Conservation (phyloP, 2,113 vertebrate genomes). For the Pholis gunnellus region DNA sequence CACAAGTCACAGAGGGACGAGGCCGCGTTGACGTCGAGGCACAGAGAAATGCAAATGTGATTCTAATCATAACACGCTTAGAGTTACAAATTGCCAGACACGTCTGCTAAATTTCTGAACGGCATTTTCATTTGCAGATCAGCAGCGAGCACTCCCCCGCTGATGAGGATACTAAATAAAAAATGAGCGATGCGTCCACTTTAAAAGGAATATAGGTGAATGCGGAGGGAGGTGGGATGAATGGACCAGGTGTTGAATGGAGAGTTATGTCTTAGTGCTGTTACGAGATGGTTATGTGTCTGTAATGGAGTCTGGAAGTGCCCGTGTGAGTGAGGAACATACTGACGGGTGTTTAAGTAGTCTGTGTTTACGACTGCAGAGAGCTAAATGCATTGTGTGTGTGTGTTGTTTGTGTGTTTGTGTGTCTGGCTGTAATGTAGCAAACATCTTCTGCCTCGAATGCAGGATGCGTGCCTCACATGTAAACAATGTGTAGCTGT, state of each 20-base stretch:
- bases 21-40: constrained; percentile 8
- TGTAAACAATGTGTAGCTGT: not conserved
- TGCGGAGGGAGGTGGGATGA: not conserved
- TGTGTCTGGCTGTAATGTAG: not conserved
- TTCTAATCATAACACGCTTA: not conserved
- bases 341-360: not conserved
- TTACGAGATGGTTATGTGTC: not conserved
- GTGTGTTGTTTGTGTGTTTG: not conserved
- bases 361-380: not conserved
- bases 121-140: constrained; percentile 38
- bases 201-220: not conserved
- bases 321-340: not conserved
- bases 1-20: constrained; percentile 6
- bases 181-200: not conserved
- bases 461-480: not conserved
- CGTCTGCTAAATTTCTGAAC: constrained; percentile 6
- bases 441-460: not conserved
- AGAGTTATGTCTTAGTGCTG: not conserved
- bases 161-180: constrained; percentile 28
- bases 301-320: not conserved
- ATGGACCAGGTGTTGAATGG: not conserved
- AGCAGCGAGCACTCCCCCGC: constrained; percentile 7
- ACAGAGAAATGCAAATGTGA: constrained; percentile 13
- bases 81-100: constrained; percentile 6
- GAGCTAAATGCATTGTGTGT: not conserved